These are phyloP conservation scores for Atlantisia rogersi DNA, from an alignment of 2,113 vertebrate species.

Conservation along the genomic window DNA sequence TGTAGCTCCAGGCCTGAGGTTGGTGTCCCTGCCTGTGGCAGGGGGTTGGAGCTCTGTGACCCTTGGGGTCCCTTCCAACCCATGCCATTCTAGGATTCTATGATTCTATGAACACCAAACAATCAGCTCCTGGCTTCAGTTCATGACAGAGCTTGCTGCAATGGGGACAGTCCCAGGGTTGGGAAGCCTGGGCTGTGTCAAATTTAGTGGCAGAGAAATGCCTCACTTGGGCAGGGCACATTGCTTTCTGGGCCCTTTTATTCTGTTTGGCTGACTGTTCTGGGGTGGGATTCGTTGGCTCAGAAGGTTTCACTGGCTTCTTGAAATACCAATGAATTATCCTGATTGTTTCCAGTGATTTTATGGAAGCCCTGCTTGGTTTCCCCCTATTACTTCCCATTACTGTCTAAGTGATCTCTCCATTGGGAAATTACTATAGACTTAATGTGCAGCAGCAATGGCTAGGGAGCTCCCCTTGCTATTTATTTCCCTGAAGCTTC, in stretches of 20 bases:
- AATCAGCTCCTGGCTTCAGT: not conserved
- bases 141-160: not conserved
- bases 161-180: not conserved
- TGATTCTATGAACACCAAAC: not conserved
- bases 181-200: not conserved
- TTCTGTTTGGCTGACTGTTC: not conserved
- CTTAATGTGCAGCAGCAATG: constrained; percentile 30
- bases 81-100: too few species aligned
- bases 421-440: constrained; percentile 52
- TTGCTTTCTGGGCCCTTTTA: not conserved
- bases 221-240: not conserved
- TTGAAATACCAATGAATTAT: constrained; percentile 43
- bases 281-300: not conserved
- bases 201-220: not conserved
- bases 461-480: constrained; percentile 8
- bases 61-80: too few species aligned
- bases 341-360: constrained; percentile 31
- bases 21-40: too few species aligned
- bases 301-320: not conserved
- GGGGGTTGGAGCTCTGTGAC: too few species aligned
- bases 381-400: constrained; percentile 54
- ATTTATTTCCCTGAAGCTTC: constrained; percentile 42
- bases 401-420: constrained; percentile 54
- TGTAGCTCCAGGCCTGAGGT: too few species aligned
- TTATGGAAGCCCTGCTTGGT: constrained; percentile 43